phyloP scores from a whole-genome alignment of 1,140 invertebrate genomes.

The Tribolium castaneum region DNA sequence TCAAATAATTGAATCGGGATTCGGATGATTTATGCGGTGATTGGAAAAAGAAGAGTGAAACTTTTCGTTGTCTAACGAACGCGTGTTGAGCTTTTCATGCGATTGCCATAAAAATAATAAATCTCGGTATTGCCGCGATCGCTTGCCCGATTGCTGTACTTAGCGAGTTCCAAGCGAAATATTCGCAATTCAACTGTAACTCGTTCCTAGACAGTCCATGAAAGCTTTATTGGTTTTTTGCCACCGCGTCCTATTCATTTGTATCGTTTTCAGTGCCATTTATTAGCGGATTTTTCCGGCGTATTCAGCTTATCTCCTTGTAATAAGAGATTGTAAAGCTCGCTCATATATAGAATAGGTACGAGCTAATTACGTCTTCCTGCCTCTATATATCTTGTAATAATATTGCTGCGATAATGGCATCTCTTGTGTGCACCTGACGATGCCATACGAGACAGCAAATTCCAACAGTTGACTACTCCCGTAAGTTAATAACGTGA shows the following conservation, averaged over 20 bases:
- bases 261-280: conserved; percentile 28
- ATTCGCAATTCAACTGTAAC: conserved; percentile 11
- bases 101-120: not conserved
- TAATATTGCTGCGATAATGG: conserved; percentile 8
- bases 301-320: conserved; percentile 9
- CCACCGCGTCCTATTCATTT: conserved; percentile 14
- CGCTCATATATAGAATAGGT: conserved; percentile 21
- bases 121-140: not conserved
- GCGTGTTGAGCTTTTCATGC: not conserved
- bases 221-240: conserved; percentile 34
- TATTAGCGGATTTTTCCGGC: not conserved
- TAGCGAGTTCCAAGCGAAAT: conserved; percentile 29
- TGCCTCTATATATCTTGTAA: conserved; percentile 16
- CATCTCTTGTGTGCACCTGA: conserved; percentile 11
- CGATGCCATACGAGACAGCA: conserved; percentile 1
- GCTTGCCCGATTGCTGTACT: not conserved
- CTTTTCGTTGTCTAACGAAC: not conserved
- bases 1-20: conserved; percentile 5
- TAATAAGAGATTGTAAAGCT: conserved; percentile 34
- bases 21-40: not conserved
- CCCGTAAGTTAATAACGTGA: conserved; percentile 6
- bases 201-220: conserved; percentile 25
- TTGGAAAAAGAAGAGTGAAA: not conserved
- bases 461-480: not conserved
- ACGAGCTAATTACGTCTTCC: conserved; percentile 31